These are phyloP conservation scores for Platycercus adscitus DNA, from an alignment of 2,113 vertebrate species.

Conservation along the genomic window DNA sequence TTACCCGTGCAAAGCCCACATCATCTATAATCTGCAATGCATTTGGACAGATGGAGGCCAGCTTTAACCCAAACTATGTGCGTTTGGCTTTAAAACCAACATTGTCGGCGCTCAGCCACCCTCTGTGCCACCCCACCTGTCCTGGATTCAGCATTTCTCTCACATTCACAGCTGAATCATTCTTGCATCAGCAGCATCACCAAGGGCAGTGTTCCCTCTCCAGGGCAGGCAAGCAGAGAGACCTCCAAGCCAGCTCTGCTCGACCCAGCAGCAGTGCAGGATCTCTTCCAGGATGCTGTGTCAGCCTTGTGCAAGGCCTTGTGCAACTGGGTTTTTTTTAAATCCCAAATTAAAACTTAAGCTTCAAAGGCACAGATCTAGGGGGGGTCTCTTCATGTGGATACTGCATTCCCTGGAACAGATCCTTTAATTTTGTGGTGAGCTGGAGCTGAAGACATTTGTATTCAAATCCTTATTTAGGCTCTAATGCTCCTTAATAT, in stretches of 20 bases:
- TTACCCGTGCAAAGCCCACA: background rate
- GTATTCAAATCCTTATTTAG: slow-evolving; percentile 65
- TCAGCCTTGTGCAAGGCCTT: background rate
- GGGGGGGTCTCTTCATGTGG: background rate
- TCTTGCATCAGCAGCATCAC: background rate
- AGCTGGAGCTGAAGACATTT: slow-evolving; percentile 5
- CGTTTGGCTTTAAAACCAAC: background rate
- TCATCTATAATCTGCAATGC: background rate
- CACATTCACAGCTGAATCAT: background rate
- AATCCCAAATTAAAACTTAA: slow-evolving; percentile 33
- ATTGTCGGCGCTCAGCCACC: background rate
- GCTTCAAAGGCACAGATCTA: slow-evolving; percentile 11
- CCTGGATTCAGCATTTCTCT: background rate
- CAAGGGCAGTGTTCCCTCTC: background rate
- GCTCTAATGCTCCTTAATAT: slow-evolving; percentile 50
- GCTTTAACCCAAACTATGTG: background rate
- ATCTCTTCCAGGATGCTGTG: background rate
- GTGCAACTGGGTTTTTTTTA: background rate
- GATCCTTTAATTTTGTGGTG: slow-evolving; percentile 43
- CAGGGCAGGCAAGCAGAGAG: background rate
- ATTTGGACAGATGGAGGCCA: background rate
- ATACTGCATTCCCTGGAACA: slow-evolving; percentile 31
- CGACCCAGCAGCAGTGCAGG: accelerated
- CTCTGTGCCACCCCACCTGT: background rate
- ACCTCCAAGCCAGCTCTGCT: background rate